Base-by-base conservation (phyloP, 2,888 invertebrate species). In the Drosophila heteroneura region DNA sequence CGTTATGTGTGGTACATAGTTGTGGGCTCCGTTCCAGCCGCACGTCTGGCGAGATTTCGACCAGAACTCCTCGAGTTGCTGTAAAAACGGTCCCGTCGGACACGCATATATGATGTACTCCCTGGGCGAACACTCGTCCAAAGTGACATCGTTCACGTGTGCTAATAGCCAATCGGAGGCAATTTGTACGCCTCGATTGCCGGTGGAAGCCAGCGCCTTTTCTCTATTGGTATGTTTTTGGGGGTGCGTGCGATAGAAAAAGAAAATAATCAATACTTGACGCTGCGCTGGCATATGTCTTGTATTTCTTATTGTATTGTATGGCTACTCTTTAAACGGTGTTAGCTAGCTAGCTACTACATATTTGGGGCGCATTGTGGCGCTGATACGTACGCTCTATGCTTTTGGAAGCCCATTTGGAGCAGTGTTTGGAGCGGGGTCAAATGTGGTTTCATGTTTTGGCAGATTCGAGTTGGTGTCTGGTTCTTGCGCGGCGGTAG, bases 141-240 rank as follows among this genome's bases (percentile, higher is more conserved):
- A 94, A 28, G 95, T 95, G 0, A 96, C 95, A 93, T 98, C 98
- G 91, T 97, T 96, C 0, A 98, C 97, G 92, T 98, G 98, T 10
- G 97, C 97, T 72, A 98, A 93, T 16, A 98, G 94, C 98, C 98
- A 98, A 92, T 98, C 98, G 1, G 97, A 97, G 12, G 98, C 98
- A 73, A 97, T 94, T 93, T 98, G 97, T 33, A 97, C 97, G 74
- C 97, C 97, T 70, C 97, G 95, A 92, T 98, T 96, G 26, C 98
- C 98, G 5, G 98, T 98, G 14, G 98, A 97, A 22, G 98, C 97
- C 74, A 98, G 93, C 7, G 98, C 98, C 92, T 98, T 98, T 92
- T 97, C 96, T 51, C 98, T 98, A 91, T 63, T 33, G 52, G 6
- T 26, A 33, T 35, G 47, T 28, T 58, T 58, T 58, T 37, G 53